Percentiles rank a stretch among this genome's conserved stretches.
Conservation (phyloP, 1,140 invertebrate genomes). For the Drosophila lacertosa region DNA sequence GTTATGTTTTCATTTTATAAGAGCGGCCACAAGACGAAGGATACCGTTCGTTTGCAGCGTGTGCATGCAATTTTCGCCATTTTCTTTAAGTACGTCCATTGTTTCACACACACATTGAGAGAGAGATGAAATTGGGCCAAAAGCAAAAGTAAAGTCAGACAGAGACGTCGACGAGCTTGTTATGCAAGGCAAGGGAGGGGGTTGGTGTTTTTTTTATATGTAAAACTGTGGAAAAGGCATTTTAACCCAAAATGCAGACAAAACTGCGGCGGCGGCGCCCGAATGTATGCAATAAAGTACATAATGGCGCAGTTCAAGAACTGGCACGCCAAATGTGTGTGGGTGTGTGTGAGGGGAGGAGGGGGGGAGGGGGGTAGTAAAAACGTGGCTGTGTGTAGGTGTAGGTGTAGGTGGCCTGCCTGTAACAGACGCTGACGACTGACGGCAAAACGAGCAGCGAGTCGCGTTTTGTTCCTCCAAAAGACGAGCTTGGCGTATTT, state of each 20-base stretch:
- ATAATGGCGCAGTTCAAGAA: slow-evolving; percentile 81
- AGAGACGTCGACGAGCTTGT: slow-evolving; percentile 29
- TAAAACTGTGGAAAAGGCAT: slow-evolving; percentile 65
- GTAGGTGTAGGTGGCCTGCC: slow-evolving; percentile 5
- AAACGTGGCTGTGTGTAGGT: background rate
- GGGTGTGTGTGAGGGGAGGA: background rate
- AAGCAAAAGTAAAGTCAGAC: slow-evolving; percentile 54
- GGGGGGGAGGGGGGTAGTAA: background rate
- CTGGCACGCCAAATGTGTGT: slow-evolving; percentile 43
- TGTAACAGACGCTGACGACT: slow-evolving; percentile 37
- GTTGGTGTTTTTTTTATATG: no score
- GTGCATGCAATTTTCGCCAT: slow-evolving; percentile 80
- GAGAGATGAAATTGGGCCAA: slow-evolving; percentile 71
- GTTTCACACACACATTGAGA: slow-evolving; percentile 49
- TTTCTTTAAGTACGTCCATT: slow-evolving; percentile 80
- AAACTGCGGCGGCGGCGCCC: slow-evolving; percentile 55
- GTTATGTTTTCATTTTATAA: slow-evolving; percentile 33
- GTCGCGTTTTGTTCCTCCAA: slow-evolving; percentile 28
- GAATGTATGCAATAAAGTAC: slow-evolving; percentile 81
- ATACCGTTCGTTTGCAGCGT: slow-evolving; percentile 43
- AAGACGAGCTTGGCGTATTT: slow-evolving; percentile 57
- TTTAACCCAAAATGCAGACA: slow-evolving; percentile 50
- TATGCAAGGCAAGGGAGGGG: slow-evolving; percentile 4
- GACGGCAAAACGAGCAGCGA: slow-evolving; percentile 45
- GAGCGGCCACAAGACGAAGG: slow-evolving; percentile 10